These are phyloP conservation scores for Presbytis comata DNA, from an alignment of 2,797 vertebrate species.

Conservation along the genomic window DNA sequence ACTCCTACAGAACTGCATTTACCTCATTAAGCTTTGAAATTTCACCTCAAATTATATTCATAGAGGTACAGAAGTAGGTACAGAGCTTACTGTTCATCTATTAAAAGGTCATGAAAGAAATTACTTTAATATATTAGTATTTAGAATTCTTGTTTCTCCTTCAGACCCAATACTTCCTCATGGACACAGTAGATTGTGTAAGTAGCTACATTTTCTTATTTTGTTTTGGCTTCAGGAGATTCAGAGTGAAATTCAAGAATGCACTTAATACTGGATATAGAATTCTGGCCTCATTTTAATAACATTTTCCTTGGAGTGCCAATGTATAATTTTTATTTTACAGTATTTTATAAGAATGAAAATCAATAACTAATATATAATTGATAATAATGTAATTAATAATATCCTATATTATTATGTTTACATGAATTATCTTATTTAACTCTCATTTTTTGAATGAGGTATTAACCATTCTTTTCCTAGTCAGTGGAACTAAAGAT, in stretches of 20 bases:
- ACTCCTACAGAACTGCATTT: not conserved
- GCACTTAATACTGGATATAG: not conserved
- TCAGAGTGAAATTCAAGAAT: not conserved
- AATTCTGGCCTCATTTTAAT: not conserved
- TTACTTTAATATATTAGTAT: not conserved
- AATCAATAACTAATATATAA: not conserved
- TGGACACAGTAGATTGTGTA: not conserved
- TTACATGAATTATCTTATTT: not conserved
- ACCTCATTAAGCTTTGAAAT: not conserved
- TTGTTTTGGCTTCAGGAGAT: not conserved
- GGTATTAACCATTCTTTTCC: not conserved
- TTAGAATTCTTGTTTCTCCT: not conserved
- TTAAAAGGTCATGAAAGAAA: not conserved
- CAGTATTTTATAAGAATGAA: not conserved
- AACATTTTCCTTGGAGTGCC: not conserved
- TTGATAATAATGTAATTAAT: not conserved
- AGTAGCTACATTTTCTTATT: not conserved
- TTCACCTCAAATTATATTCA: not conserved
- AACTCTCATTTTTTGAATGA: not conserved
- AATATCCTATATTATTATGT: not conserved
- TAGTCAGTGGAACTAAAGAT: not conserved
- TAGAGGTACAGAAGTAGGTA: not conserved
- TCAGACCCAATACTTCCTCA: not conserved
- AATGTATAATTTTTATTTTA: not conserved
- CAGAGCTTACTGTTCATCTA: not conserved